These are phyloP conservation scores for Glareola pratincola DNA, from an alignment of 2,113 vertebrate species.

Conservation along the genomic window DNA sequence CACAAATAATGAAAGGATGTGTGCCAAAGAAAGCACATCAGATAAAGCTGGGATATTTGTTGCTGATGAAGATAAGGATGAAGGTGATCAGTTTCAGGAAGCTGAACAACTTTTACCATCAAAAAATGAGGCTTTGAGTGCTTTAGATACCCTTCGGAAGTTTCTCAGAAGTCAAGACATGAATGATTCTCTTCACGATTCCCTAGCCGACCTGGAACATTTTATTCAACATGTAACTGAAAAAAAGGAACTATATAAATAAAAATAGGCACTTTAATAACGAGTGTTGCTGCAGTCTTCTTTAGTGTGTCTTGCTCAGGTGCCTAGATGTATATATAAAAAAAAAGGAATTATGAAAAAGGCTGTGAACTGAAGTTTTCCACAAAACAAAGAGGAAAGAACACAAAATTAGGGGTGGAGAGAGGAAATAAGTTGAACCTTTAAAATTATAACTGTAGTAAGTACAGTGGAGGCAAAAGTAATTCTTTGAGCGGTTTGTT, in stretches of 20 bases:
- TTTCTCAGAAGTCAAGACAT: slow-evolving; percentile 67
- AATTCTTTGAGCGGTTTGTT: not conserved
- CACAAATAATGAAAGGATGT: not conserved
- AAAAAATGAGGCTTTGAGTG: slow-evolving; percentile 62
- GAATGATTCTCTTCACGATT: slow-evolving; percentile 36
- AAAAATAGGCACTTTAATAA: not conserved
- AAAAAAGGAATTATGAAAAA: not conserved
- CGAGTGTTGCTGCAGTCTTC: not conserved
- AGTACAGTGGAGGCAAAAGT: not conserved
- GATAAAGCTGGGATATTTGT: not conserved
- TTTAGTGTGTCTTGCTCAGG: not conserved
- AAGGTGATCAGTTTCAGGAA: not conserved
- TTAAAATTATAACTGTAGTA: not conserved
- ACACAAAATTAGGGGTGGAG: not conserved
- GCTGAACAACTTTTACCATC: slow-evolving; percentile 51
- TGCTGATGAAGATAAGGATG: slow-evolving; percentile 38
- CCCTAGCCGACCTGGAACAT: slow-evolving; percentile 71
- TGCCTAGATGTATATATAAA: not conserved
- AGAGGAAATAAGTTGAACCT: not conserved
- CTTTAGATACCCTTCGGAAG: slow-evolving; percentile 67
- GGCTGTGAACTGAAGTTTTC: not conserved
- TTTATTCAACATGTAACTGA: slow-evolving; percentile 57
- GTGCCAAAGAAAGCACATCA: not conserved
- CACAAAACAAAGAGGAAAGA: not conserved
- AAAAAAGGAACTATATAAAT: not conserved